These are phyloP conservation scores for Drosophila cognata DNA, from an alignment of 2,888 invertebrate genomes.

Conservation along the genomic window DNA sequence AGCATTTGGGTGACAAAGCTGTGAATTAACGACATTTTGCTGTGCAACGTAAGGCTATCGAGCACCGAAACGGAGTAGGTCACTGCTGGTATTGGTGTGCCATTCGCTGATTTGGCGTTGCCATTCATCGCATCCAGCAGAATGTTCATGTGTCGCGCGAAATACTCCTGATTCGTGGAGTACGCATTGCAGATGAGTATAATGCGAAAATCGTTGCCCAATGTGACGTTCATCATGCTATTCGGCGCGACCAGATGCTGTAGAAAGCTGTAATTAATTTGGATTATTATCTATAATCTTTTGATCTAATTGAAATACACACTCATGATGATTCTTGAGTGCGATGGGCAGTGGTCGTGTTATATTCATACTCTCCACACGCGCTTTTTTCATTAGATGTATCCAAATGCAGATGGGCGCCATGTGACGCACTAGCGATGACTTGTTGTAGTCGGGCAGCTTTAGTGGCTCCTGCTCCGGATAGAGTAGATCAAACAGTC, in stretches of 20 bases:
- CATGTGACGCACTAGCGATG: slow-evolving; percentile 89
- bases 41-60: slow-evolving; percentile 97
- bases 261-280: slow-evolving; percentile 88
- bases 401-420: slow-evolving; percentile 99
- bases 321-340: slow-evolving; percentile 93
- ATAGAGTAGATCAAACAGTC: slow-evolving; percentile 95
- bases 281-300: neutral
- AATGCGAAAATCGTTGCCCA: slow-evolving; percentile 95
- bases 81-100: slow-evolving; percentile 89
- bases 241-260: slow-evolving; percentile 93
- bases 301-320: slow-evolving; percentile 43
- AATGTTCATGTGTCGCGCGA: slow-evolving; percentile 95
- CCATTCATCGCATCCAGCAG: slow-evolving; percentile 94
- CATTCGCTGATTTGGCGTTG: slow-evolving; percentile 87
- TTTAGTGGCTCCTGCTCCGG: slow-evolving; percentile 95
- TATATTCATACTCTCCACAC: slow-evolving; percentile 92
- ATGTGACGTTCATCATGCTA: slow-evolving; percentile 90
- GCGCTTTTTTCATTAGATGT: slow-evolving; percentile 96
- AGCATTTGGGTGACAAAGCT: slow-evolving; percentile 95
- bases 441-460: slow-evolving; percentile 94
- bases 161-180: slow-evolving; percentile 95
- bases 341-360: slow-evolving; percentile 92
- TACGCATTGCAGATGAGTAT: slow-evolving; percentile 97
- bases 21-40: slow-evolving; percentile 95
- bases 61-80: slow-evolving; percentile 96